Evolutionary conservation across 2,888 invertebrate species (phyloP).

Genomic region (Chloroclystis v-ata): DNA sequence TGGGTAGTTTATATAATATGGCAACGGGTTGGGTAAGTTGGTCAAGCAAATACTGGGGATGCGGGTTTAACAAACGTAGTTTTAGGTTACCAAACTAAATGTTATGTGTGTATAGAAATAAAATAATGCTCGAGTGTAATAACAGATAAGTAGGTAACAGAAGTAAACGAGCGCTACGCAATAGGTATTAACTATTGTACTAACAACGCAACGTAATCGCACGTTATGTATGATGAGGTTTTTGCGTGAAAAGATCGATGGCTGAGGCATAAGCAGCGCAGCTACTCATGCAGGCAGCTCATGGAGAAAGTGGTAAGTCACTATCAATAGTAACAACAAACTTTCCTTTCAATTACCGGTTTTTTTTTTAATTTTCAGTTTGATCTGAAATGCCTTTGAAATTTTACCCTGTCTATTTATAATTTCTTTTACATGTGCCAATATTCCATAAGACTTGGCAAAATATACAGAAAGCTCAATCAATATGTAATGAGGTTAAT

Average conservation of each 20-base stretch:
- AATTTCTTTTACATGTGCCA: background rate
- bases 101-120: background rate
- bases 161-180: constrained; percentile 7
- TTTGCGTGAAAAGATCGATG: constrained; percentile 7
- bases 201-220: constrained; percentile 10
- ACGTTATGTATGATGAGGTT: constrained; percentile 13
- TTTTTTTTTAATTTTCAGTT: no score
- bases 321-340: constrained; percentile 40
- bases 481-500: background rate
- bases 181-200: constrained; percentile 8
- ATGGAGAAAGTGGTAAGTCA: constrained; percentile 60
- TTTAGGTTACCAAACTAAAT: background rate
- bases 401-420: background rate
- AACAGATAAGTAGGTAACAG: background rate
- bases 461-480: background rate
- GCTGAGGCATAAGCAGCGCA: background rate
- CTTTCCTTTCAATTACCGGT: constrained; percentile 65
- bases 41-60: background rate
- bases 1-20: background rate
- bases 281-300: constrained; percentile 18
- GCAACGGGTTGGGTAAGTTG: background rate
- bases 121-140: background rate
- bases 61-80: background rate
- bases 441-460: background rate
- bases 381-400: background rate